phyloP scores from a whole-genome alignment of 2,113 vertebrate genomes.

The Alligator sinensis region DNA sequence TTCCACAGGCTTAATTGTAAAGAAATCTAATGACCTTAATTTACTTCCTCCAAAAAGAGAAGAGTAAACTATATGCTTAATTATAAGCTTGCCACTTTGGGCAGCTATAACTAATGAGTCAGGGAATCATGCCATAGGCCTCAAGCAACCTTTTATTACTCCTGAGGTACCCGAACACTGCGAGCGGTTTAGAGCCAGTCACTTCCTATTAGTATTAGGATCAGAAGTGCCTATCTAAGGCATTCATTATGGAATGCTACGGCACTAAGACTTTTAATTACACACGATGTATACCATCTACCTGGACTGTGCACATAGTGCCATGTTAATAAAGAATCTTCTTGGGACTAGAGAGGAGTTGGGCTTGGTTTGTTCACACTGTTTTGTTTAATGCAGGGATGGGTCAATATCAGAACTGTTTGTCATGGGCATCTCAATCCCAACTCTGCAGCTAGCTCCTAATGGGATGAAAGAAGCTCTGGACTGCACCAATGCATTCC shows the following conservation, averaged over 20 bases:
- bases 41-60: conserved; percentile 71
- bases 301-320: not conserved
- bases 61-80: conserved; percentile 82
- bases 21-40: conserved; percentile 78
- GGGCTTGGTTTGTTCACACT: accelerated
- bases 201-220: conserved; percentile 77
- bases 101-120: conserved; percentile 85
- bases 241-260: conserved; percentile 76
- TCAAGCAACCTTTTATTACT: conserved; percentile 77
- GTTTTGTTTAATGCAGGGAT: not conserved
- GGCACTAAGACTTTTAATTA: conserved; percentile 74
- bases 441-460: accelerated
- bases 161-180: conserved; percentile 67
- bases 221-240: conserved; percentile 61
- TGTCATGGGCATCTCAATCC: not conserved
- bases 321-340: conserved; percentile 47
- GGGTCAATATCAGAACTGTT: not conserved
- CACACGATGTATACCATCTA: not conserved
- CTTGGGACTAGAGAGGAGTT: not conserved
- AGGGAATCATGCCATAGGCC: conserved; percentile 73
- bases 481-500: accelerated
- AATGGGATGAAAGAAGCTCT: accelerated
- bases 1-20: conserved; percentile 64
- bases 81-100: conserved; percentile 81
- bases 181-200: conserved; percentile 58